Evolutionary conservation across 1,140 invertebrate species (phyloP), one percentile per base, ranked within the genome.

Genomic region (Sycophaga agraensis): DNA sequence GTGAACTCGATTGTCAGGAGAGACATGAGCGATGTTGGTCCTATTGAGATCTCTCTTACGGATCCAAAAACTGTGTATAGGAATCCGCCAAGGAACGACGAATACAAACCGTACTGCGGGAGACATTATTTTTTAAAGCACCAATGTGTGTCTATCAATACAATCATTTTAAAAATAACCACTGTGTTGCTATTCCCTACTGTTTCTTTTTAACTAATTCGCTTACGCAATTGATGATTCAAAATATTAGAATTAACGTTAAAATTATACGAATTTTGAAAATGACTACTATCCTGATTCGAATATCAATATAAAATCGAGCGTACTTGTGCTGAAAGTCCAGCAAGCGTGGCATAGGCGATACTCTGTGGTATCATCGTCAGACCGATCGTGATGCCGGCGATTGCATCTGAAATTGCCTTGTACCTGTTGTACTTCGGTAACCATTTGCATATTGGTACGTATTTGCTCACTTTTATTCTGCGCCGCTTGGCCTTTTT

Each of bases 11-110:
- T 81, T 6, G 89, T 90, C 34, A 93, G 78, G 24, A 96, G 79
- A 40, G 92, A 84, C 89, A 94, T 92, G 17, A 96, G 82, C 37
- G 91, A 92, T 0, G 92, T 93, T 0, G 93, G 91, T 24, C 93
- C 93, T 63, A 96, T 93, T 0, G 92, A 94, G 3, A 97, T 89
- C 82, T 97, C 91, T 73, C 90, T 93, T 45, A 94, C 89, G 0
- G 92, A 94, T 5, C 95, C 96, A 67, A 98, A 88, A 57, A 96
- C 75, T 37, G 90, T 82, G 75, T 98, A 98, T 16, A 96, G 79
- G 68, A 97, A 92, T 64, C 89, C 84, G 12, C 88, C 88, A 72
- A 89, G 81, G 67, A 90, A 88, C 5, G 87, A 84, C 1, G 88
- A 86, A 65, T 91, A 90, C 3, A 91, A 74, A 2, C 89, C 89